A percentile compares a stretch with the other conserved stretches of the same genome.
Conservation (phyloP, 1,140 invertebrate genomes). For the Aphaenogaster rudis region DNA sequence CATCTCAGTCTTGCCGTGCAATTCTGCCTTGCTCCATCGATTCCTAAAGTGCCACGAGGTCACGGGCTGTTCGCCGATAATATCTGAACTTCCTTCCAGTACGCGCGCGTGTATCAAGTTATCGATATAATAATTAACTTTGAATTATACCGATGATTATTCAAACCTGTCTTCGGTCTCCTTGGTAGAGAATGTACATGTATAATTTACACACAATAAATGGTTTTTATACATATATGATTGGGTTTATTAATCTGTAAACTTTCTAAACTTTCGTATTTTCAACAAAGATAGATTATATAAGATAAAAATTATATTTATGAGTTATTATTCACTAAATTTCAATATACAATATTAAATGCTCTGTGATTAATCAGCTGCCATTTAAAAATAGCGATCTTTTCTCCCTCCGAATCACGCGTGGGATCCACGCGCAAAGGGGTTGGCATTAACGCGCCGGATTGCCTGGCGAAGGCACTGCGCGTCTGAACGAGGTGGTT, state of each 20-base stretch:
- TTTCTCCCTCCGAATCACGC: not conserved
- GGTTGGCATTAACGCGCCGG: conserved; percentile 30
- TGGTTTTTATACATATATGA: not conserved
- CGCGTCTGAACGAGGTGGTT: conserved; percentile 73
- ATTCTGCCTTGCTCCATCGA: conserved; percentile 8
- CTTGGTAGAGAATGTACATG: not conserved
- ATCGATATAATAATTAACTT: conserved; percentile 49
- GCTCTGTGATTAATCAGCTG: not conserved
- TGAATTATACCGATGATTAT: conserved; percentile 30
- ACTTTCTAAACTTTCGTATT: conserved; percentile 10
- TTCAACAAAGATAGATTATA: not conserved
- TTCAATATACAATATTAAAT: not conserved
- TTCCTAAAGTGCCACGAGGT: conserved; percentile 37
- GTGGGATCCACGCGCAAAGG: not conserved
- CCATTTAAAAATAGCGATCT: not conserved
- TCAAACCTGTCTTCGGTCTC: conserved; percentile 6
- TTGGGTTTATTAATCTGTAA: not conserved
- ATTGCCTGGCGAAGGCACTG: not conserved
- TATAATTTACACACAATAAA: conserved; percentile 14
- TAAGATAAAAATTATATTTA: not conserved
- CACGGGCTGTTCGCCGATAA: not conserved
- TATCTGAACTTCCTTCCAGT: conserved; percentile 22
- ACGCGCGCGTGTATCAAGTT: conserved; percentile 15
- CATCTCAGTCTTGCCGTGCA: not conserved
- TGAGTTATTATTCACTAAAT: not conserved